Percentiles rank a stretch among this genome's conserved stretches.
phyloP scores from a whole-genome alignment of 2,113 vertebrate genomes.

The Percina caprodes region DNA sequence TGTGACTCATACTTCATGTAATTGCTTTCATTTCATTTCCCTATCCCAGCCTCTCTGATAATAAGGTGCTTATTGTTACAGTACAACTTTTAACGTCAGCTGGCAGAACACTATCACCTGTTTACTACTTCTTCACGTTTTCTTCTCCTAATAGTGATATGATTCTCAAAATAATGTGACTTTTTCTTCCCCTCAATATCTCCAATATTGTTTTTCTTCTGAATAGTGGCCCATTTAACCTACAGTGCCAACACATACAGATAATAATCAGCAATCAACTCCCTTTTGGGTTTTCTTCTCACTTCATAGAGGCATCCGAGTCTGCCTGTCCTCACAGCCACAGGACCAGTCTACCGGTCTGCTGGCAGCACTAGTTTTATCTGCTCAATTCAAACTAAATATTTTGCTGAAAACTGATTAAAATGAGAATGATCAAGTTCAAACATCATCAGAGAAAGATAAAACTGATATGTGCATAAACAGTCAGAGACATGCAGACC shows the following conservation, averaged over 20 bases:
- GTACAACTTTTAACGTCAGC: background rate
- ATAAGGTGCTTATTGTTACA: background rate
- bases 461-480: background rate
- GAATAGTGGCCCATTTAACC: background rate
- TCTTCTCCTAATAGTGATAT: background rate
- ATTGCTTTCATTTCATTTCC: background rate
- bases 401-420: background rate
- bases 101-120: background rate
- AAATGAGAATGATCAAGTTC: background rate
- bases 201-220: no score
- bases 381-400: background rate
- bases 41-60: no score
- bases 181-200: no score
- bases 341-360: background rate
- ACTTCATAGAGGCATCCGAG: no score
- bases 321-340: background rate
- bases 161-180: background rate
- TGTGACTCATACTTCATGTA: background rate
- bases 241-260: background rate
- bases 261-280: background rate
- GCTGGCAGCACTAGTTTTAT: background rate
- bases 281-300: background rate
- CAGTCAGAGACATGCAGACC: slow-evolving; percentile 55
- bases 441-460: background rate
- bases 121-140: no score